Conservation (phyloP, 2,888 invertebrate species). For the Lapara coniferarum region DNA sequence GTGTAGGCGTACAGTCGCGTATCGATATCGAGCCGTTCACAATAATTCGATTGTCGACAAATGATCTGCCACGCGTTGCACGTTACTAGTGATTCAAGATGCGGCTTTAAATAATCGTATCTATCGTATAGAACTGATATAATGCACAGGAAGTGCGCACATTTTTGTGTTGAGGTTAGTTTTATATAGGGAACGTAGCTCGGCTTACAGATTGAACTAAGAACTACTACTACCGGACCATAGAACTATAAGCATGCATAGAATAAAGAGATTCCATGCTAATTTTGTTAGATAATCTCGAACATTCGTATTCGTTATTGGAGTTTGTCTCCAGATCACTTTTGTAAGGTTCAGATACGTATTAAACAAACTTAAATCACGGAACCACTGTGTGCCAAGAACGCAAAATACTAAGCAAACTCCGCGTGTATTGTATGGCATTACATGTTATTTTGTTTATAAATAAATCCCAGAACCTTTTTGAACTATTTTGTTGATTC, state of each 20-base stretch:
- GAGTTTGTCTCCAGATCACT: no score
- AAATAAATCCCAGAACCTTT: conserved; percentile 21
- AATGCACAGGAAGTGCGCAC: not conserved
- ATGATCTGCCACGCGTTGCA: conserved; percentile 55
- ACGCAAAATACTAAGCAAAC: not conserved
- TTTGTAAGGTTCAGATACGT: no score
- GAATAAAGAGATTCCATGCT: no score
- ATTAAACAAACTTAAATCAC: not conserved
- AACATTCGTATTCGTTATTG: no score
- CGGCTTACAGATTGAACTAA: not conserved
- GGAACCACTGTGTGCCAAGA: not conserved
- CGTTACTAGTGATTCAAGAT: conserved; percentile 21
- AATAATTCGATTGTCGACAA: conserved; percentile 71
- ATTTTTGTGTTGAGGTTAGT: conserved; percentile 5
- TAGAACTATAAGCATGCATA: no score
- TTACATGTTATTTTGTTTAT: conserved; percentile 20
- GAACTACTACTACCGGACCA: no score
- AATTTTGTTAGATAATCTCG: no score
- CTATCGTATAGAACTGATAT: not conserved
- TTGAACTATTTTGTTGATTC: conserved; percentile 31
- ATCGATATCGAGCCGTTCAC: conserved; percentile 63
- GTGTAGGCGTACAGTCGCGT: conserved; percentile 66
- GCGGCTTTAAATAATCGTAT: conserved; percentile 9
- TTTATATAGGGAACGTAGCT: not conserved
- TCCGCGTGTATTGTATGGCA: not conserved